Base-by-base conservation (phyloP, 53 echinoderm and acorn worm genomes). In the Henricia sp. region DNA sequence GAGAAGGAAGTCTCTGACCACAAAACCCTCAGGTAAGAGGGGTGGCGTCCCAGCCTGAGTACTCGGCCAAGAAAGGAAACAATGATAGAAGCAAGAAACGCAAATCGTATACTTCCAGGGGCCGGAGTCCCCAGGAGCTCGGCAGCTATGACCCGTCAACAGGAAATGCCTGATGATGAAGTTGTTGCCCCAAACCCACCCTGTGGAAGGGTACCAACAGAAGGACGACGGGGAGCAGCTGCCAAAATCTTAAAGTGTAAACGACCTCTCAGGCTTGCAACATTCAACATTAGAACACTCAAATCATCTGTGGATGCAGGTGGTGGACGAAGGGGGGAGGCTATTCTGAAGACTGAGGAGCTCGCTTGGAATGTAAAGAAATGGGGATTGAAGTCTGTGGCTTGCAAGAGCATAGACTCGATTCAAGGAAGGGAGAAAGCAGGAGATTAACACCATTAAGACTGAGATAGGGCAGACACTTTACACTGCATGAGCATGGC, bases 21-120 rank as follows among this genome's bases (percentile, higher is more conserved):
- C n/a, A n/a, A n/a, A n/a, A n/a, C n/a, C n/a, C n/a, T n/a, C n/a
- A n/a, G n/a, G n/a, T n/a, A n/a, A n/a, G n/a, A n/a, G n/a, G n/a
- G n/a, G n/a, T n/a, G n/a, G n/a, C 19, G 58, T 9, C 23, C 6
- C 3, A 9, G 58, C 59, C 59, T 59, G 29, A 19, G 24, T 59
- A 59, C 59, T 59, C 24, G 30, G 59, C 59, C 59, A 27, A 59
- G 59, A 59, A 59, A 59, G 59, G 59, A 59, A 59, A 59, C 59
- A 28, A 59, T 59, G 59, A 59, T 59, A 32, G 30, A 59, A 59
- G 28, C 59, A 59, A 59, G 59, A 59, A 59, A 59, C 59, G 59
- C 60, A 60, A 60, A 60, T 60, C 60, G 60, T 60, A 60, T 60
- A 60, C 60, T 60, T 21, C 60, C 64, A 63, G 64, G 28, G 26